Conservation (phyloP, 2,888 invertebrate species). For the Dryomyza anilis region DNA sequence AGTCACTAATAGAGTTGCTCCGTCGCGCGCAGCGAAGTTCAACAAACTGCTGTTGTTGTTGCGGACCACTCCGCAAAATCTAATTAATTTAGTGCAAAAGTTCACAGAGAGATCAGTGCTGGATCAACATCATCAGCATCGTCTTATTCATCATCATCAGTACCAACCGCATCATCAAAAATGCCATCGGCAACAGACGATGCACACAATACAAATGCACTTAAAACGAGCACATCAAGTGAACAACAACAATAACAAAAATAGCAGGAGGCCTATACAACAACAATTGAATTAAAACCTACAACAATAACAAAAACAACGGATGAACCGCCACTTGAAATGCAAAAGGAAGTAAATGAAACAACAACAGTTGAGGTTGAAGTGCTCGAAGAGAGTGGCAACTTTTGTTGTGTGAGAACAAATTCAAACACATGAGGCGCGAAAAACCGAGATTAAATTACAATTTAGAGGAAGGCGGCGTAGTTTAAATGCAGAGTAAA, state of each 20-base stretch:
- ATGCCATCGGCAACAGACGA: too few species aligned
- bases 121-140: background rate
- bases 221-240: too few species aligned
- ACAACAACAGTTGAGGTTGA: background rate
- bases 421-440: constrained; percentile 5
- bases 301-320: background rate
- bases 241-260: background rate
- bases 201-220: too few species aligned
- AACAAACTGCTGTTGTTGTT: too few species aligned
- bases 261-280: too few species aligned
- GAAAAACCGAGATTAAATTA: too few species aligned
- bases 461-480: background rate
- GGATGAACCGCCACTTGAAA: background rate
- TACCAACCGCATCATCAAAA: too few species aligned
- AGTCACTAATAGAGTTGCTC: background rate
- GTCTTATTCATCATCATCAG: too few species aligned
- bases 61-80: background rate
- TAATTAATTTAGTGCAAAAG: constrained; percentile 10
- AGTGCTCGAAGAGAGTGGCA: background rate
- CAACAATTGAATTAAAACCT: too few species aligned
- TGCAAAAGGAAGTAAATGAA: constrained; percentile 2
- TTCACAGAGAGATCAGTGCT: background rate
- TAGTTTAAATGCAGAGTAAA: background rate
- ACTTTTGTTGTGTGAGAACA: background rate
- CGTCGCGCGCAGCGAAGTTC: background rate